Evolutionary conservation across 2,113 vertebrate species (phyloP), one percentile per base, ranked within the genome.

Genomic region (Prunella fulvescens): DNA sequence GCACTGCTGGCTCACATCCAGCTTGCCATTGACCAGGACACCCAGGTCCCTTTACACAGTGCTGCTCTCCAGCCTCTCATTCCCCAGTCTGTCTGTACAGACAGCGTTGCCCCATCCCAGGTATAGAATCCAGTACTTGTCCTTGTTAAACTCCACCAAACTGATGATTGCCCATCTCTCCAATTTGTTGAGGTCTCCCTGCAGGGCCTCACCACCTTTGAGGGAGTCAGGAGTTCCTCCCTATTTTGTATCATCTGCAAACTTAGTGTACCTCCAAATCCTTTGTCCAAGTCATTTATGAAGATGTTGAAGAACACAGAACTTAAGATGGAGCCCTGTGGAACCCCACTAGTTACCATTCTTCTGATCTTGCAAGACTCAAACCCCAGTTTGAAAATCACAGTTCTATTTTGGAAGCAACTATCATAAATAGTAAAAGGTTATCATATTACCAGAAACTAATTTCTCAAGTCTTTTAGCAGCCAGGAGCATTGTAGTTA

Each of bases 21-120:
- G 1, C 29, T 60, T 18, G 24, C 17, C 39, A 40, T 2, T 0
- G 2, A 31, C 39, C 53, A 60, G 69, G 19, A 47, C 3, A 2
- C 3, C 11, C 24, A 20, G 24, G 6, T 31, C 25, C 12, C 44
- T 57, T 42, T 58, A 31, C 2, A 13, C 3, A 6, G 16, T 3
- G 18, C 31, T 44, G 18, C 14, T 51, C 10, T 74, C 24, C 69
- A 74, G 47, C 8, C 1, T 60, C n/a, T 60, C 25, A 14, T 60
- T 74, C 17, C 25, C 17, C 29, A 47, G 14, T n/a, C 61, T 40
- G 4, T 25, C 33, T 3, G 1, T n/a, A 44, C 28, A 73, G 16
- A 28, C n/a, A 61, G 13, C 11, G 9, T 3, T 89, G 33, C 8
- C 14, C 9, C 4, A 19, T 25, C 5, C 23, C 69, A 51, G 26